Conservation (phyloP, 1,140 invertebrate genomes). For the Elysia chlorotica region DNA sequence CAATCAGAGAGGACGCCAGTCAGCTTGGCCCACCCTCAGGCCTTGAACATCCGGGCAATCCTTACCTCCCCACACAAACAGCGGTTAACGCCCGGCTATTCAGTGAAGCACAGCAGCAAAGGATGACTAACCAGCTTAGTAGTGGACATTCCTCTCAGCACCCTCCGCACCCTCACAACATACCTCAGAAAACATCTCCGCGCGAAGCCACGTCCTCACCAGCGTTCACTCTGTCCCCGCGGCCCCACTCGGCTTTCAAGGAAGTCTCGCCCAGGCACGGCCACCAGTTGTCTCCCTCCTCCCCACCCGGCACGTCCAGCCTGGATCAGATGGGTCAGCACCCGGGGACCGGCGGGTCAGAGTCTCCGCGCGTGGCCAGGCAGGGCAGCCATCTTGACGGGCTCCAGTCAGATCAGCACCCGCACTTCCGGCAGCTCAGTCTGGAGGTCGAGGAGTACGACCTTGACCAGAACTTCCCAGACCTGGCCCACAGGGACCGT, state of each 20-base stretch:
- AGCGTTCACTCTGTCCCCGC: background rate
- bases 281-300: background rate
- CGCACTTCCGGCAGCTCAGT: conserved; percentile 18
- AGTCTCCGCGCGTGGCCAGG: background rate
- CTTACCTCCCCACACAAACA: no score
- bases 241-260: background rate
- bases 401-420: conserved; percentile 49
- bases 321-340: background rate
- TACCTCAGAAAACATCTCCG: no score
- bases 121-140: no score
- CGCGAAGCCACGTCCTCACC: no score
- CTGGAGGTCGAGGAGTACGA: conserved; percentile 63
- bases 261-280: background rate
- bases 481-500: conserved; percentile 36
- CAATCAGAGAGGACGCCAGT: no score
- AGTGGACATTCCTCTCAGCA: no score
- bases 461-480: conserved; percentile 49
- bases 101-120: no score
- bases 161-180: no score
- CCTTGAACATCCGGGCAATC: no score
- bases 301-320: background rate
- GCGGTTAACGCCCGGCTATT: no score
- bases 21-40: no score
- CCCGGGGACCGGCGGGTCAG: background rate
- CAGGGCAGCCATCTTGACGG: background rate